Conservation (phyloP, 1,140 invertebrate genomes). For the Drosophila athabasca region DNA sequence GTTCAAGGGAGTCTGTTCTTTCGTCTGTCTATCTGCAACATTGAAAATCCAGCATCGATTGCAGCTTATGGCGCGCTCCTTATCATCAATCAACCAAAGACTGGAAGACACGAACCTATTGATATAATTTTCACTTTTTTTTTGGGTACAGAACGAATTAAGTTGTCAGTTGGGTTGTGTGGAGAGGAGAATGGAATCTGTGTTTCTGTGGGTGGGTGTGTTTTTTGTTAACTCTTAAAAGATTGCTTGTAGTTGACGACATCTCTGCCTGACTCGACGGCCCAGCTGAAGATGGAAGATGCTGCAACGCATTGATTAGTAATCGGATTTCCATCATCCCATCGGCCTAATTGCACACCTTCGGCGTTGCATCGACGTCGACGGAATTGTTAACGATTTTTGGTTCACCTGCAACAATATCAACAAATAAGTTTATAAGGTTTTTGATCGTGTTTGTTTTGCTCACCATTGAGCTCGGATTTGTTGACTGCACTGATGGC, state of each 20-base stretch:
- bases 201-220: constrained; percentile 13
- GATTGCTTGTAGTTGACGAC: constrained; percentile 57
- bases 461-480: constrained; percentile 70
- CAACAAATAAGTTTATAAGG: neutral
- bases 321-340: constrained; percentile 44
- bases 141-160: constrained; percentile 29
- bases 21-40: constrained; percentile 42
- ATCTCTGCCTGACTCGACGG: constrained; percentile 28
- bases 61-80: constrained; percentile 50
- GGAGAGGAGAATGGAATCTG: constrained; percentile 33
- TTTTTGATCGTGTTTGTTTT: neutral
- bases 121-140: constrained; percentile 41
- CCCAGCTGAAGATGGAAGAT: constrained; percentile 45
- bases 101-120: constrained; percentile 53
- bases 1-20: constrained; percentile 18
- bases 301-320: constrained; percentile 49
- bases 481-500: constrained; percentile 54
- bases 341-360: constrained; percentile 70
- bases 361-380: constrained; percentile 73
- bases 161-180: constrained; percentile 38
- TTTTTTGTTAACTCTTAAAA: constrained; percentile 41
- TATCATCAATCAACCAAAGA: constrained; percentile 33
- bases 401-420: constrained; percentile 58
- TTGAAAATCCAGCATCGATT: constrained; percentile 60
- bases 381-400: constrained; percentile 68